Percentiles rank a stretch among this genome's conserved stretches.
These are phyloP conservation scores for Formicarius rufipectus DNA, from an alignment of 2,113 vertebrate genomes.

Conservation along the genomic window DNA sequence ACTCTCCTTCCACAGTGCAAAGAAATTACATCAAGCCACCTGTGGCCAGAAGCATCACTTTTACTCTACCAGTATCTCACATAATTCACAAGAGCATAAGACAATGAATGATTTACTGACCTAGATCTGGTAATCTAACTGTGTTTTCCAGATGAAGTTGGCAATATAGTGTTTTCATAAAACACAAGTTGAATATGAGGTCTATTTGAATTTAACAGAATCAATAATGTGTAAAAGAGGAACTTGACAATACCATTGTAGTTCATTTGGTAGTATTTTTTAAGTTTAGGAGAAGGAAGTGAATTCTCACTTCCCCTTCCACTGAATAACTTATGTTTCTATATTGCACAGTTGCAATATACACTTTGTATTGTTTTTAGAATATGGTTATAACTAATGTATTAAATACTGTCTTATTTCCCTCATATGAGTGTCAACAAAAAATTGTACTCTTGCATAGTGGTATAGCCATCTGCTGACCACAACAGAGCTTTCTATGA, in stretches of 20 bases:
- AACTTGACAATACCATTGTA: neutral
- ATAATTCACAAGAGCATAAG: neutral
- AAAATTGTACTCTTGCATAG: neutral
- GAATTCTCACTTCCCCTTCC: slow-evolving; percentile 15
- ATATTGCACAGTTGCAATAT: neutral
- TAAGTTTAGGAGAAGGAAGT: neutral
- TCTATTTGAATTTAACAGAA: neutral
- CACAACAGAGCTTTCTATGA: neutral
- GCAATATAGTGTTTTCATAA: neutral
- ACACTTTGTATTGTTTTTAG: neutral
- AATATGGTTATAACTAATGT: neutral
- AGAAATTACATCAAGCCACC: neutral
- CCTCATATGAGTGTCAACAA: neutral
- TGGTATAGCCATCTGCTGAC: neutral
- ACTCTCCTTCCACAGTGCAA: neutral
- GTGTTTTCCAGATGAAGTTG: neutral
- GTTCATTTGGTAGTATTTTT: neutral
- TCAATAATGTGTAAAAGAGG: neutral
- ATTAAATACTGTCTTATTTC: neutral
- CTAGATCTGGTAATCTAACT: neutral
- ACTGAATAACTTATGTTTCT: neutral
- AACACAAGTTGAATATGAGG: neutral
- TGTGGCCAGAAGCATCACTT: neutral
- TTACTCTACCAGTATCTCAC: neutral
- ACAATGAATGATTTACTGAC: neutral